Conservation (phyloP, 2,888 invertebrate genomes). For the Thumatha senex region DNA sequence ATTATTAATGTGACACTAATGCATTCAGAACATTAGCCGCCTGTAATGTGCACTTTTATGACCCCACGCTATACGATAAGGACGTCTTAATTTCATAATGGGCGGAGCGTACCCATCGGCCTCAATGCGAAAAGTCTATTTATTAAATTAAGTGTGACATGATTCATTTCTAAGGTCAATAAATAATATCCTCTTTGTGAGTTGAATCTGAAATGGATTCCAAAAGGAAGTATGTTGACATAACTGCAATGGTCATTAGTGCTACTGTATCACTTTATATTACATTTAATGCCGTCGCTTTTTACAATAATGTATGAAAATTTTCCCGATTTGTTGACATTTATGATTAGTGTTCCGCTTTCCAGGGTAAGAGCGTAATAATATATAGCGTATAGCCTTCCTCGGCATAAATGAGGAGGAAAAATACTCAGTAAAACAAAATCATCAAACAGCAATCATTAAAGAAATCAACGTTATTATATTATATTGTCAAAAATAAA, state of each 20-base stretch:
- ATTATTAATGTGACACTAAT: constrained; percentile 74
- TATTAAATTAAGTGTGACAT: constrained; percentile 42
- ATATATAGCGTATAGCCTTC: too few species aligned
- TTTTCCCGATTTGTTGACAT: too few species aligned
- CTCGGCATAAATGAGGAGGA: too few species aligned
- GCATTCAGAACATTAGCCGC: constrained; percentile 68
- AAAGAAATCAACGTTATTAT: neutral
- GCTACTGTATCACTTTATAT: constrained; percentile 38
- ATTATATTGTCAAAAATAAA: neutral
- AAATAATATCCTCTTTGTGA: constrained; percentile 27
- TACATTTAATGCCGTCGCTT: too few species aligned
- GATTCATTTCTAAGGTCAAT: constrained; percentile 38
- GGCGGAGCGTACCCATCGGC: constrained; percentile 28
- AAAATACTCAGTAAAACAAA: constrained; percentile 17
- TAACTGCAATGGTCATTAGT: constrained; percentile 28
- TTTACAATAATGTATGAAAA: too few species aligned
- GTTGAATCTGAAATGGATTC: constrained; percentile 5
- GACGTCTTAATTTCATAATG: constrained; percentile 49
- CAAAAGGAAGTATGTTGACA: constrained; percentile 19
- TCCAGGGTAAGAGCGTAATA: too few species aligned
- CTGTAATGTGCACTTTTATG: constrained; percentile 73
- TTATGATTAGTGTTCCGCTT: too few species aligned
- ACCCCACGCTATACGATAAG: constrained; percentile 62
- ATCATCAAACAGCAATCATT: neutral
- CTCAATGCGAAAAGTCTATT: constrained; percentile 44